Conservation (phyloP, 2,888 invertebrate species). For the Mongoloraphidia duomilia region DNA sequence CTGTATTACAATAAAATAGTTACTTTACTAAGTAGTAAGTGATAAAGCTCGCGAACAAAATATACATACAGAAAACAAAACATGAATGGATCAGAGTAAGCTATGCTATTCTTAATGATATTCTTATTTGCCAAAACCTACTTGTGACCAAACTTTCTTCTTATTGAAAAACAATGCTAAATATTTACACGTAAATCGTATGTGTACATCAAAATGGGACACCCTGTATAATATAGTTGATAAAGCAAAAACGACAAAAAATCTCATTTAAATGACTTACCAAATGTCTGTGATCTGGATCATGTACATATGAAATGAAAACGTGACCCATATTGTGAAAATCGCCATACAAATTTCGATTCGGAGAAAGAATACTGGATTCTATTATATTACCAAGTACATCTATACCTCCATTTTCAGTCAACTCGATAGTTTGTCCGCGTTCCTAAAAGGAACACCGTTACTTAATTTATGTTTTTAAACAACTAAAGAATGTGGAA, state of each 20-base stretch:
- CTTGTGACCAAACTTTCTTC: too few relatives aligned
- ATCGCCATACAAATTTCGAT: conserved; percentile 59
- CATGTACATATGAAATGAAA: conserved; percentile 60
- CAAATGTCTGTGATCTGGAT: conserved; percentile 62
- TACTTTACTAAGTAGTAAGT: too few relatives aligned
- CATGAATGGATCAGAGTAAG: too few relatives aligned
- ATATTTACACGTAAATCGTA: too few relatives aligned
- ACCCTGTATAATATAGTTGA: too few relatives aligned
- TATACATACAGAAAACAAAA: too few relatives aligned
- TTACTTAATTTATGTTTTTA: background rate
- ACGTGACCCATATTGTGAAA: conserved; percentile 74
- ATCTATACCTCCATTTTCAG: conserved; percentile 59
- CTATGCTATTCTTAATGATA: too few relatives aligned
- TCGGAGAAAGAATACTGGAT: conserved; percentile 51
- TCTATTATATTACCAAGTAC: conserved; percentile 68
- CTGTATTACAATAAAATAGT: too few relatives aligned
- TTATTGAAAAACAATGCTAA: too few relatives aligned
- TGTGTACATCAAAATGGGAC: too few relatives aligned
- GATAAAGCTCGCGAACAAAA: too few relatives aligned
- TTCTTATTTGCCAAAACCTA: too few relatives aligned
- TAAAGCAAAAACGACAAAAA: background rate
- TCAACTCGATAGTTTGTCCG: conserved; percentile 40
- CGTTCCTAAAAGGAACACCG: conserved; percentile 31
- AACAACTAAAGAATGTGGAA: background rate
- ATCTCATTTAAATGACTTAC: conserved; percentile 29